A percentile compares a stretch with the other conserved stretches of the same genome.
These are phyloP conservation scores for Asobara japonica DNA, from an alignment of 1,140 invertebrate species.

Conservation along the genomic window DNA sequence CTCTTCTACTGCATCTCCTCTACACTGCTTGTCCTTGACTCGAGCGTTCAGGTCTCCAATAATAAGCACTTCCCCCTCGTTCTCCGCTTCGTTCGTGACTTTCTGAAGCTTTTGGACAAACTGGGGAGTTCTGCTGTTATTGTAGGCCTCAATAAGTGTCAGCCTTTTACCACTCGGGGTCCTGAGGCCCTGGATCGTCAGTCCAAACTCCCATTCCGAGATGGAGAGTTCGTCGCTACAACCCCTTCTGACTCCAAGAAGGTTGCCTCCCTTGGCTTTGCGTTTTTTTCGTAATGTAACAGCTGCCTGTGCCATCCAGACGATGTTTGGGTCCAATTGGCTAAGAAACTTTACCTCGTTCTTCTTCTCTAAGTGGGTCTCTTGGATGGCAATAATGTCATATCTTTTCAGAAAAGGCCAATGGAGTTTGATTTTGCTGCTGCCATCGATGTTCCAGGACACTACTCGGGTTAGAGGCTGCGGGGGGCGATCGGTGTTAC, in stretches of 20 bases:
- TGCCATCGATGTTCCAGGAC: neutral
- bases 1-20: neutral
- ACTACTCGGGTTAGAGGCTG: neutral
- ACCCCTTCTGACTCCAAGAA: conserved; percentile 10
- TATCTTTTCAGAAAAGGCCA: conserved; percentile 20
- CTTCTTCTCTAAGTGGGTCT: conserved; percentile 28
- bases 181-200: neutral
- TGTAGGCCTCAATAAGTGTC: neutral
- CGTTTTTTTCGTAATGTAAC: conserved; percentile 21
- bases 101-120: neutral
- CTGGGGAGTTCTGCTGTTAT: neutral
- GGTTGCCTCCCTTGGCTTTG: conserved; percentile 19
- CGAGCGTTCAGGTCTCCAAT: neutral
- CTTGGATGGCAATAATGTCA: conserved; percentile 33
- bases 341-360: conserved; percentile 9
- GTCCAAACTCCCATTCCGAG: neutral
- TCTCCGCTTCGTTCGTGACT: neutral
- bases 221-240: neutral
- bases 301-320: conserved; percentile 19
- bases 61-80: neutral
- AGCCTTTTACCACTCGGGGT: neutral
- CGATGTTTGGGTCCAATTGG: conserved; percentile 17
- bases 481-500: neutral
- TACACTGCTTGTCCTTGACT: neutral
- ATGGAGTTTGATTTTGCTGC: neutral